Conservation (phyloP, 2,113 vertebrate species). For the Salvator merianae region DNA sequence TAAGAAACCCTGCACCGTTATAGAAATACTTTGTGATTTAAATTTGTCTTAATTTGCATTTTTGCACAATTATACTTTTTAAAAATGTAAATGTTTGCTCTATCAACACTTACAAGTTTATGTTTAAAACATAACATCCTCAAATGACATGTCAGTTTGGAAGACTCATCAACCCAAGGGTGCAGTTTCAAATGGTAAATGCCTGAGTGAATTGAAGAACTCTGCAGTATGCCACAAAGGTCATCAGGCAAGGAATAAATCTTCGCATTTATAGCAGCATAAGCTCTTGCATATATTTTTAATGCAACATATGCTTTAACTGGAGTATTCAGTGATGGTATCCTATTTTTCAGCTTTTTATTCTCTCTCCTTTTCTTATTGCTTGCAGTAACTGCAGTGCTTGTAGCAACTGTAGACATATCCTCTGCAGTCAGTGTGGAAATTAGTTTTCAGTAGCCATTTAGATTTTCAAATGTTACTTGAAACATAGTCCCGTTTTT, state of each 20-base stretch:
- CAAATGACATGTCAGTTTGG: not conserved
- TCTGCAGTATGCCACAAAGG: slow-evolving; percentile 9
- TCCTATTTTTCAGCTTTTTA: not conserved
- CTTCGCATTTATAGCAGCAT: slow-evolving; percentile 25
- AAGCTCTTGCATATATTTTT: not conserved
- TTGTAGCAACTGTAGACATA: not conserved
- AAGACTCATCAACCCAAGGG: not conserved
- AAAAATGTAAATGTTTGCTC: slow-evolving; percentile 5
- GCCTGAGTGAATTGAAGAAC: slow-evolving; percentile 2
- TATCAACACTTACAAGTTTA: slow-evolving; percentile 14
- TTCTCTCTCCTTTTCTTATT: not conserved
- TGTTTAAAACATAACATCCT: slow-evolving; percentile 18
- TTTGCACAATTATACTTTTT: slow-evolving; percentile 8
- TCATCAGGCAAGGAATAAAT: slow-evolving; percentile 17
- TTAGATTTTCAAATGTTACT: slow-evolving; percentile 17
- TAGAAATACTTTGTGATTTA: not conserved
- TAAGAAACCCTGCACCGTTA: not conserved
- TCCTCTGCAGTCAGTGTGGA: not conserved
- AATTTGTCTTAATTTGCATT: not conserved
- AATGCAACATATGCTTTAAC: not conserved
- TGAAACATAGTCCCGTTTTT: slow-evolving; percentile 13
- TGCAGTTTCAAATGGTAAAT: slow-evolving; percentile 3
- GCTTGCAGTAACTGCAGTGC: not conserved
- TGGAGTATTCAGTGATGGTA: not conserved
- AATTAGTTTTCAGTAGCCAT: slow-evolving; percentile 18